Base-by-base conservation (phyloP, 1,140 invertebrate species). In the Drosophila albomicans region DNA sequence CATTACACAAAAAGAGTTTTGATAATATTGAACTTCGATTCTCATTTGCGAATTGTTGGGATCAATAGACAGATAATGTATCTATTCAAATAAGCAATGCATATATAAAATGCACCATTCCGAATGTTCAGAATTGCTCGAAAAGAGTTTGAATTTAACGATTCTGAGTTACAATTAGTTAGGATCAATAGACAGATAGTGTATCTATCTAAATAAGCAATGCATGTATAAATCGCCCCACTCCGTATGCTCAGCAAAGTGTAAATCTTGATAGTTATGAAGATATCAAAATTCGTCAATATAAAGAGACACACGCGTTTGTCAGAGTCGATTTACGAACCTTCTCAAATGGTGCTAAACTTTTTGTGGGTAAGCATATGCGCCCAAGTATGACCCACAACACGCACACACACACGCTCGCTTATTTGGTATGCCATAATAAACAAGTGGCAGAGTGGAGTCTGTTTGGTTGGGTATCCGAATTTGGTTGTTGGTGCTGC, bases 261-360 rank as follows among this genome's bases (percentile, higher is more conserved):
- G 73, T 52, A 58, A 71, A 71, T 52, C 54, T 58, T 51, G n/a
- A 5, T 8, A 51, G 35, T 49, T 51, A 72, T 72, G 48, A 71
- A 72, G 68, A 76, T 76, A 72, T 76, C 30, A 46, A 54, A 56
- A 38, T 25, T 49, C 59, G 48, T 59, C 28, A 59, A 71, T 64
- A 61, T 71, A 38, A 7, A 32, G 46, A 71, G 67, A 75, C 46
- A 75, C 61, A 58, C 51, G 52, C 43, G 58, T 63, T 65, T 71
- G 61, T 41, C 68, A n/a, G 38, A 10, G 28, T 52, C 49, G 41
- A 75, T 71, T 71, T 71, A 75, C 38, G 59, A 71, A 68, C 54
- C 30, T 30, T 28, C 41, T 57, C 58, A 75, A 54, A 54, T 38
- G 61, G 56, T 64, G 46, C 16, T 64, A 58, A 71, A 61, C 62